These are phyloP conservation scores for Bursaphelenchus okinawaensis DNA, from an alignment of 2,888 invertebrate species.

Conservation along the genomic window DNA sequence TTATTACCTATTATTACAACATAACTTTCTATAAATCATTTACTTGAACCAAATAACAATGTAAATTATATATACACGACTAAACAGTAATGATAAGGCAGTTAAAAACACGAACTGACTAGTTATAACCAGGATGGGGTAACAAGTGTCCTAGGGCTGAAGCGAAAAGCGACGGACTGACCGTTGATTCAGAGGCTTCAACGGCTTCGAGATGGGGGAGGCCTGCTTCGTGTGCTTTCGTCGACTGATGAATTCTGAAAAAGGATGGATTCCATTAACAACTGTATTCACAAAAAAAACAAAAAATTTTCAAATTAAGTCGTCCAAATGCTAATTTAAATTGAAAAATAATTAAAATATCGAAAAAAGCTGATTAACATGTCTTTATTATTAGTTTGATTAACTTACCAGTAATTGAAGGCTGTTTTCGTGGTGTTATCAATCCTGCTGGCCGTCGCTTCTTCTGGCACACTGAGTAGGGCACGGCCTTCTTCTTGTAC, in stretches of 20 bases:
- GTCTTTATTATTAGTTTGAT: no score
- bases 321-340: background rate
- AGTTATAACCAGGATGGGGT: background rate
- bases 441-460: background rate
- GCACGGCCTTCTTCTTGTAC: background rate
- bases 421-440: background rate
- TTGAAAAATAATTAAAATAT: background rate
- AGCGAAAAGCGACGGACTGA: background rate
- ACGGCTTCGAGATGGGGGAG: background rate
- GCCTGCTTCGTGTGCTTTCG: conserved; percentile 2
- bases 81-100: background rate
- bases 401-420: background rate
- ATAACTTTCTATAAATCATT: background rate
- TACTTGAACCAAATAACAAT: background rate
- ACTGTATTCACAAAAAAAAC: background rate
- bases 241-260: conserved; percentile 5
- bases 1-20: background rate
- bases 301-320: background rate
- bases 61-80: background rate
- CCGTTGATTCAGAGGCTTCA: background rate
- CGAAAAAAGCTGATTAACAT: background rate
- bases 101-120: background rate
- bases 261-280: background rate
- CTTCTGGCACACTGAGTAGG: background rate
- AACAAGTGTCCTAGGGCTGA: background rate